These are phyloP conservation scores for Megamerina dolium DNA, from an alignment of 2,888 invertebrate species.

Conservation along the genomic window DNA sequence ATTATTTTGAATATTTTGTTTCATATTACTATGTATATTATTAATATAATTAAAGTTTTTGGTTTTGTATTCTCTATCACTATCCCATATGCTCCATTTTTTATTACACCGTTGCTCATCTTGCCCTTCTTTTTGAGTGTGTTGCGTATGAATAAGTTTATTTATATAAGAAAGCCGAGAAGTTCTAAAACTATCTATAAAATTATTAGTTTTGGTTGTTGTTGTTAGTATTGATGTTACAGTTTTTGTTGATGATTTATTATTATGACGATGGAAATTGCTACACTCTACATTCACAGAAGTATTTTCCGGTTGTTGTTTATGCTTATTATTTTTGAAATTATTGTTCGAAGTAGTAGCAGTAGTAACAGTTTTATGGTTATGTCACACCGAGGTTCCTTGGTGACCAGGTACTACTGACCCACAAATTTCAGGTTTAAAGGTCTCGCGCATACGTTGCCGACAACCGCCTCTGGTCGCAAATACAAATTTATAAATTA, in stretches of 20 bases:
- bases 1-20: too few relatives aligned
- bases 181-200: constrained; percentile 6
- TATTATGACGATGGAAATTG: too few relatives aligned
- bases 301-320: constrained; percentile 26
- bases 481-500: constrained; percentile 65
- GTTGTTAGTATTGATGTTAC: constrained; percentile 13
- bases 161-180: too few relatives aligned
- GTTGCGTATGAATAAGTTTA: too few relatives aligned
- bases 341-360: constrained; percentile 9
- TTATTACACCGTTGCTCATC: background rate
- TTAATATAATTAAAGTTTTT: too few relatives aligned
- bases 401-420: constrained; percentile 47
- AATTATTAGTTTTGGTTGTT: constrained; percentile 4
- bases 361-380: background rate
- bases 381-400: constrained; percentile 49
- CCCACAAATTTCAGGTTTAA: constrained; percentile 40
- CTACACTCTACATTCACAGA: too few relatives aligned
- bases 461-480: constrained; percentile 59
- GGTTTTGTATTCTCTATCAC: too few relatives aligned
- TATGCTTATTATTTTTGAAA: constrained; percentile 10
- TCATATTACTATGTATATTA: too few relatives aligned
- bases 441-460: constrained; percentile 33
- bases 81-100: too few relatives aligned
- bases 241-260: constrained; percentile 31
- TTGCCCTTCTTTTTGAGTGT: constrained; percentile 4